A percentile compares a stretch with the other conserved stretches of the same genome.
Evolutionary conservation across 1,140 invertebrate genomes (phyloP).

Genomic region (Calycopis cecrops): DNA sequence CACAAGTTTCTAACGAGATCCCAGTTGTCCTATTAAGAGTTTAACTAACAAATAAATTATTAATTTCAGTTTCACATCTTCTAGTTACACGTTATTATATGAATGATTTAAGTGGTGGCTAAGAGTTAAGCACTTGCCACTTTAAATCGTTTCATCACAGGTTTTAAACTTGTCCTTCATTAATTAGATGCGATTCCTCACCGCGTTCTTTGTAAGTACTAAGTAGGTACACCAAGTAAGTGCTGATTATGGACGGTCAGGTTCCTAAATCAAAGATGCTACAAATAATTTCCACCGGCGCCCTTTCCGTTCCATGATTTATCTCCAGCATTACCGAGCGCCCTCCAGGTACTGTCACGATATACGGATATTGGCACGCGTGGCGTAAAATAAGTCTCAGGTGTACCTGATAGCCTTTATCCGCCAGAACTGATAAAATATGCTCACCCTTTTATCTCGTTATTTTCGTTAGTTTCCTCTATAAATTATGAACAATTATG

Average conservation of each 20-base stretch:
- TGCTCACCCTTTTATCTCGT: conserved; percentile 40
- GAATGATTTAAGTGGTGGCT: too few relatives aligned
- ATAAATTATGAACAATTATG: conserved; percentile 14
- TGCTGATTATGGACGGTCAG: not conserved
- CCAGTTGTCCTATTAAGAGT: too few relatives aligned
- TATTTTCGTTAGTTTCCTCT: conserved; percentile 22
- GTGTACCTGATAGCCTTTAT: conserved; percentile 68
- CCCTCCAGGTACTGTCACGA: conserved; percentile 33
- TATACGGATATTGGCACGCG: conserved; percentile 43
- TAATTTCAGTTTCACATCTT: too few relatives aligned
- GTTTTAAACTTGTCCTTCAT: too few relatives aligned
- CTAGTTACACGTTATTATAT: too few relatives aligned
- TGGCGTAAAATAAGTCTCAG: conserved; percentile 65
- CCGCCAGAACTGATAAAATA: conserved; percentile 70
- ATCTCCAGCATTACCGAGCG: conserved; percentile 29
- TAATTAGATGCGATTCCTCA: too few relatives aligned
- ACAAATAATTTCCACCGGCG: conserved; percentile 7
- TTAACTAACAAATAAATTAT: too few relatives aligned
- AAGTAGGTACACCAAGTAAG: not conserved
- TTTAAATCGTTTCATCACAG: too few relatives aligned
- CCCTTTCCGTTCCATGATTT: conserved; percentile 24
- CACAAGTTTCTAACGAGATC: too few relatives aligned
- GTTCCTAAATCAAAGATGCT: conserved; percentile 4
- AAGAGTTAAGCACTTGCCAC: too few relatives aligned
- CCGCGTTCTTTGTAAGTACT: too few relatives aligned